Percentiles rank a stretch among this genome's conserved stretches.
Conservation (phyloP, 2,888 invertebrate genomes). For the Parnassius mnemosyne region DNA sequence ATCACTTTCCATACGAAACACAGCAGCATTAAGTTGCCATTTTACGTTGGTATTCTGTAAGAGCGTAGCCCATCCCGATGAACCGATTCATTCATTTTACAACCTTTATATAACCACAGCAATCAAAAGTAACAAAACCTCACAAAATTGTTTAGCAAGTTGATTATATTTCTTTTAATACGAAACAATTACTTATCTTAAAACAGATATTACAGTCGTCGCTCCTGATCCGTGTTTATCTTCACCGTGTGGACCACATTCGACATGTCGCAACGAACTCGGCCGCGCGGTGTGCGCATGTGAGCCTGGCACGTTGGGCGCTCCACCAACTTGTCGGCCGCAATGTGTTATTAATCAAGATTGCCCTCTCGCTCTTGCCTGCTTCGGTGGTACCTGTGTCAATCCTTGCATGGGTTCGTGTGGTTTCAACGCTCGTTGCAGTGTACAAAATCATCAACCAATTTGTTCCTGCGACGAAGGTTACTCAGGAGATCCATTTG, state of each 20-base stretch:
- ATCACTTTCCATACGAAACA: too few relatives aligned
- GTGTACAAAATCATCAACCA: constrained; percentile 87
- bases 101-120: too few relatives aligned
- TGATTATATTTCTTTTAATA: not conserved
- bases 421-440: constrained; percentile 87
- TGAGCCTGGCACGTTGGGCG: constrained; percentile 86
- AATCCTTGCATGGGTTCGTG: constrained; percentile 89
- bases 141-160: not conserved
- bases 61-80: too few relatives aligned
- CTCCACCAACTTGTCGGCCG: constrained; percentile 88
- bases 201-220: constrained; percentile 45
- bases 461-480: constrained; percentile 86
- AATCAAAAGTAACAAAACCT: not conserved
- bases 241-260: constrained; percentile 85
- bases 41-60: too few relatives aligned
- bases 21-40: too few relatives aligned
- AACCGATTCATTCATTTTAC: too few relatives aligned
- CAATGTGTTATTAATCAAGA: constrained; percentile 90
- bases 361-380: constrained; percentile 87
- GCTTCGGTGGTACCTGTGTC: constrained; percentile 85
- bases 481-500: constrained; percentile 90
- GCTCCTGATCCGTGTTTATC: constrained; percentile 83
- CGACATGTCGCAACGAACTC: constrained; percentile 82
- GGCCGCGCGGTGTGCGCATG: constrained; percentile 87
- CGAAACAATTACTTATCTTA: not conserved